Evolutionary conservation across 2,888 invertebrate genomes (phyloP).

Genomic region (Drosophila percnosoma): DNA sequence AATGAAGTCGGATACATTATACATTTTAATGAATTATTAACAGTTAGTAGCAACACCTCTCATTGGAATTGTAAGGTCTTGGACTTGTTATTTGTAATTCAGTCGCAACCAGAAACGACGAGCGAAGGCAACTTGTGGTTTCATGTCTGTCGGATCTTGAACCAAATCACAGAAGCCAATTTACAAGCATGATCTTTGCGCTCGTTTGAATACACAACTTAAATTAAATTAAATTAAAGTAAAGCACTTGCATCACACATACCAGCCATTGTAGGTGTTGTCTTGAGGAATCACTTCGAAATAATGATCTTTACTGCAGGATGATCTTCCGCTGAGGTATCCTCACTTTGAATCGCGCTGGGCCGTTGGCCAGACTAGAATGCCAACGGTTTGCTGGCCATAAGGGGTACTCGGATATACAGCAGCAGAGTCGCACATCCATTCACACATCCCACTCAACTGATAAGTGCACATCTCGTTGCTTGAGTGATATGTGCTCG

Average conservation of each 20-base stretch:
- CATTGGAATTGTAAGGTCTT: neutral
- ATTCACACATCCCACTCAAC: conserved; percentile 52
- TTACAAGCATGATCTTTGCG: neutral
- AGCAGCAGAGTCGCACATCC: conserved; percentile 39
- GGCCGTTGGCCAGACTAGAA: conserved; percentile 39
- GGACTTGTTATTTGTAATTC: conserved; percentile 1
- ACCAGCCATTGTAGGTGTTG: conserved; percentile 60
- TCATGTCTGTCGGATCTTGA: conserved; percentile 54
- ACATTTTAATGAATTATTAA: neutral
- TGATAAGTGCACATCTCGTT: conserved; percentile 65
- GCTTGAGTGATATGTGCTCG: conserved; percentile 51
- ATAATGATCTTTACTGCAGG: neutral
- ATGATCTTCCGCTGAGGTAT: neutral
- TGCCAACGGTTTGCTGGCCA: conserved; percentile 29
- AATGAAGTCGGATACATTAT: conserved; percentile 14
- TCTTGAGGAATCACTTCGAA: neutral
- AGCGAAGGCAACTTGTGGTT: conserved; percentile 63
- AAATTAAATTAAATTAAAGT: neutral
- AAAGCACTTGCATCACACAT: conserved; percentile 5
- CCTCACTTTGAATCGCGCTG: conserved; percentile 9
- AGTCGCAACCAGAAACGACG: conserved; percentile 21
- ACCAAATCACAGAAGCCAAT: conserved; percentile 45
- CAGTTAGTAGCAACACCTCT: neutral
- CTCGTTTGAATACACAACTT: neutral
- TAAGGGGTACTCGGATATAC: conserved; percentile 21